Base-by-base conservation (phyloP, 2,888 invertebrate species). In the Electrophaes corylata region DNA sequence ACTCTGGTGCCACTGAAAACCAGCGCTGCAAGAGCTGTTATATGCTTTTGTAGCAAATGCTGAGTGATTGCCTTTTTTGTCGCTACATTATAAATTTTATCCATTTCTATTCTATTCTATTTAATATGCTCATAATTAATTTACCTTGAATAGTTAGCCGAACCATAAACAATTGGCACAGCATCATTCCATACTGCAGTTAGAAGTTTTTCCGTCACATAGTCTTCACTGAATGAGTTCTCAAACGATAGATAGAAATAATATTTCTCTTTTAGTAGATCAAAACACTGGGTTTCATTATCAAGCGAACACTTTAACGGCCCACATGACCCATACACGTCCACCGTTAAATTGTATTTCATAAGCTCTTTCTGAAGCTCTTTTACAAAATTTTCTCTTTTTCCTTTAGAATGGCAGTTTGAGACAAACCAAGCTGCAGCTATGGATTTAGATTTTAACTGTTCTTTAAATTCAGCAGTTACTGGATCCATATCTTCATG, bases 121-220 rank as follows among this genome's bases (percentile, higher is more conserved):
- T 26, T 6, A 26, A 6, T 29, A 29, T 29, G 26, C 2, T 1
- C 3, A 40, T 20, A n/a, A 40, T 1, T 4, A n/a, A 2, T 29
- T 8, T 66, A 84, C 81, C 82, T 76, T 12, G 72, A 78, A 76
- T 94, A 94, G 78, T 94, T 92, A 50, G 92, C 93, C 11, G 92
- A 93, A 3, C 95, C 94, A 86, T 92, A 94, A 6, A 94, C 94
- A 14, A 95, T 91, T 0, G 95, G 95, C 3, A 95, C 81, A 12
- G 94, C 88, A 69, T 93, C 86, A 77, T 93, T 91, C 67, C 93
- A 87, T 39, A 92, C 71, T 6, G 90, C 80, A 29, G 69, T 73
- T 14, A 81, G 55, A 6, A 84, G 55, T 58, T 84, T 83, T 53
- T 84, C 83, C 0, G 86, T 85, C 2, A 80, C 5, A 78, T 48